Percentiles rank a stretch among this genome's conserved stretches.
phyloP scores from a whole-genome alignment of 2,797 vertebrate genomes.

The Parambassis ranga region DNA sequence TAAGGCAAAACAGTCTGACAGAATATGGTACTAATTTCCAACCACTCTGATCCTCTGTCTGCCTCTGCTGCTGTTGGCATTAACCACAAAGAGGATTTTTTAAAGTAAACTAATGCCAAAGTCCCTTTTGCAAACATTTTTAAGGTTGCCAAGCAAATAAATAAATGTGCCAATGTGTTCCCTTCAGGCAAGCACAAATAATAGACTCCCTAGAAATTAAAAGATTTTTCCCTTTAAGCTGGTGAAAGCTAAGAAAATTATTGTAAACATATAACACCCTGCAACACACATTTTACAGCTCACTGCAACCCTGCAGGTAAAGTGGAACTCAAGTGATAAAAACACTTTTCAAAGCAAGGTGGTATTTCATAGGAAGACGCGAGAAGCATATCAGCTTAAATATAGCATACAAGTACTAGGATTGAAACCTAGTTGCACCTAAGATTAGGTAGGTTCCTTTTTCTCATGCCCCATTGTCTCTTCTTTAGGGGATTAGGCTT shows the following conservation, averaged over 20 bases:
- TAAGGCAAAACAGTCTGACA: conserved; percentile 16
- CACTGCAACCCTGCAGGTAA: conserved; percentile 25
- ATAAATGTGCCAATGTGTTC: neutral
- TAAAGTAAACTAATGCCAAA: neutral
- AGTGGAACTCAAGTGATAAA: conserved; percentile 48
- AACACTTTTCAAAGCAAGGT: conserved; percentile 34
- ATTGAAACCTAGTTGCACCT: conserved; percentile 36
- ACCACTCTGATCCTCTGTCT: neutral
- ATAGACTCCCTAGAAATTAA: neutral
- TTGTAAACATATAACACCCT: conserved; percentile 11
- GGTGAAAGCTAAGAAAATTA: neutral
- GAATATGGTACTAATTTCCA: neutral
- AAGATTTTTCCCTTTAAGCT: neutral
- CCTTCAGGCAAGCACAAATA: neutral
- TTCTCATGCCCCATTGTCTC: neutral
- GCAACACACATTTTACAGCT: conserved; percentile 12
- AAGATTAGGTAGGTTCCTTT: conserved; percentile 12
- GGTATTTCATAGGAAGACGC: conserved; percentile 41
- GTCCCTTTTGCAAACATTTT: neutral
- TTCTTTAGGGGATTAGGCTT: too few relatives aligned
- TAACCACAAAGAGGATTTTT: neutral
- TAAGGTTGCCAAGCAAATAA: neutral
- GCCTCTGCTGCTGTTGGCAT: neutral
- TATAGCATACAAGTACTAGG: conserved; percentile 39
- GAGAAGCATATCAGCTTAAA: conserved; percentile 53